Conservation (phyloP, 2,797 vertebrate genomes). For the Eidolon dupreanum region DNA sequence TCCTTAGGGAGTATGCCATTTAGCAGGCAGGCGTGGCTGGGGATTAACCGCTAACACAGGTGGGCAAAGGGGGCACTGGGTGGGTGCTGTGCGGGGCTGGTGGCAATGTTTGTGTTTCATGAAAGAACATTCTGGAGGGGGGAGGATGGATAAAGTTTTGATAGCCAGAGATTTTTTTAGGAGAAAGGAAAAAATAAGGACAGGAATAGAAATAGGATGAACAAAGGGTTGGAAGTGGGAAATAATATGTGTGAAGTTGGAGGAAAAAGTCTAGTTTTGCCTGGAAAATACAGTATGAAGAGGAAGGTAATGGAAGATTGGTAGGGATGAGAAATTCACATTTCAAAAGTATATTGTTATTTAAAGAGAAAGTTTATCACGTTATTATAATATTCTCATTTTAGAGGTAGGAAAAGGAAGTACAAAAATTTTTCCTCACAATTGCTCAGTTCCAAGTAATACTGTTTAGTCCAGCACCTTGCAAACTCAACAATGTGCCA, state of each 20-base stretch:
- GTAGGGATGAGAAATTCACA: neutral
- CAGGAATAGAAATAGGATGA: too few species aligned
- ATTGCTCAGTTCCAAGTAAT: neutral
- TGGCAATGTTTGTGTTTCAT: neutral
- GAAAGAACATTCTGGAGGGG: neutral
- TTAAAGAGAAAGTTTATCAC: neutral
- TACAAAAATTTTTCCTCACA: neutral
- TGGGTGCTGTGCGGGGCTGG: rapidly evolving
- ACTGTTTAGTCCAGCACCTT: neutral
- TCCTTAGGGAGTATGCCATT: neutral
- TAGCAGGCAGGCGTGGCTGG: too few species aligned
- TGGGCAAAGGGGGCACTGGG: too few species aligned
- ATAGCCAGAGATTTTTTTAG: neutral
- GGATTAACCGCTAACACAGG: neutral
- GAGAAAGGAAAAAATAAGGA: neutral
- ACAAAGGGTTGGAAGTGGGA: neutral
- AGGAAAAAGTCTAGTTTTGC: neutral
- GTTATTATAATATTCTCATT: neutral
- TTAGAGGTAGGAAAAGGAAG: neutral
- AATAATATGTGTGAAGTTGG: neutral
- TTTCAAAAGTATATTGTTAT: neutral
- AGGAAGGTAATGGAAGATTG: neutral
- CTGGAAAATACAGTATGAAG: neutral
- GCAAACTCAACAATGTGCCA: neutral
- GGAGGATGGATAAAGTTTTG: neutral